phyloP scores from a whole-genome alignment of 2,888 invertebrate genomes.

The Doris montereyensis region DNA sequence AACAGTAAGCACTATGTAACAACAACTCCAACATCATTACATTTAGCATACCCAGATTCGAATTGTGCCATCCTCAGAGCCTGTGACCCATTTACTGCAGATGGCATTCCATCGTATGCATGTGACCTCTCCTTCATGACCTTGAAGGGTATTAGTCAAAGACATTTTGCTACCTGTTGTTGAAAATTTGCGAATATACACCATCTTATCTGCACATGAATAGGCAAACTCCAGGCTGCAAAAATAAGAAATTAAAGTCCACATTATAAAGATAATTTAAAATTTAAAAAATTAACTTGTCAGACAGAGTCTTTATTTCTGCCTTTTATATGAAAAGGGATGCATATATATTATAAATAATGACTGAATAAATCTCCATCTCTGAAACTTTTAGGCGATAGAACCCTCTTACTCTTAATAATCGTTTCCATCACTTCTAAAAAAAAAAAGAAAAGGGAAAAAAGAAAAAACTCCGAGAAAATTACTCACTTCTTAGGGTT shows the following conservation, averaged over 20 bases:
- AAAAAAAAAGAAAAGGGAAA: background rate
- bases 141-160: conserved; percentile 70
- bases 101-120: conserved; percentile 68
- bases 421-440: background rate
- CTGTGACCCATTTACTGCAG: conserved; percentile 70
- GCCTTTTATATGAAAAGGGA: too few relatives aligned
- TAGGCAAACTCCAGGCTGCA: conserved; percentile 71
- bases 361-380: too few relatives aligned
- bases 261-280: too few relatives aligned
- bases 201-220: conserved; percentile 71
- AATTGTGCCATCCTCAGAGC: conserved; percentile 71
- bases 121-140: conserved; percentile 70
- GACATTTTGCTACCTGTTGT: conserved; percentile 67
- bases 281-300: too few relatives aligned
- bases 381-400: too few relatives aligned
- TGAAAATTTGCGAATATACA: conserved; percentile 71
- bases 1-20: too few relatives aligned
- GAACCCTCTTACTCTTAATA: too few relatives aligned
- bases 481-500: conserved; percentile 52
- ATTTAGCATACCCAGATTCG: conserved; percentile 68
- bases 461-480: background rate
- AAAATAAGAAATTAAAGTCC: too few relatives aligned
- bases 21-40: background rate
- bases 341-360: too few relatives aligned
- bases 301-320: too few relatives aligned